Conservation (phyloP, 2,888 invertebrate genomes). For the Diplolepis rosae region DNA sequence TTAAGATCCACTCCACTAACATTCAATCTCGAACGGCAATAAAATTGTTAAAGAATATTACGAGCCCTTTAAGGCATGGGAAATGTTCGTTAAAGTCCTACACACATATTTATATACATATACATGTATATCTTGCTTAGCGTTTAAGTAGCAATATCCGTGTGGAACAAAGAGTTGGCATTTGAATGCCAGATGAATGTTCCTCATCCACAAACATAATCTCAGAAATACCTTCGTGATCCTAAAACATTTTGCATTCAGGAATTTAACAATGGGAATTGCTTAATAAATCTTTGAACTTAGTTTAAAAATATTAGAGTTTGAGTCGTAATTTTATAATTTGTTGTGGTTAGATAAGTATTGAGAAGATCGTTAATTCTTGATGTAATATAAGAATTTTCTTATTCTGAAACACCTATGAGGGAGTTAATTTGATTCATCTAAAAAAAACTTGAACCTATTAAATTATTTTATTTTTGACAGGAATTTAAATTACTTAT, state of each 20-base stretch:
- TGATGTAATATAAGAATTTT: too few species aligned
- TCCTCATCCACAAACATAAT: constrained; percentile 11
- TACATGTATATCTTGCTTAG: neutral
- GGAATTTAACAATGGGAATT: neutral
- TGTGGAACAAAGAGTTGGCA: constrained; percentile 25
- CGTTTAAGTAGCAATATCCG: constrained; percentile 12
- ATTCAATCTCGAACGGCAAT: neutral
- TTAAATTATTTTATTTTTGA: too few species aligned
- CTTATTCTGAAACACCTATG: too few species aligned
- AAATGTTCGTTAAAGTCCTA: neutral
- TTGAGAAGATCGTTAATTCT: too few species aligned
- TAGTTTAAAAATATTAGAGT: too few species aligned
- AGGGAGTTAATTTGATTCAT: too few species aligned
- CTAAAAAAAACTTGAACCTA: too few species aligned
- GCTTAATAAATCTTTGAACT: neutral
- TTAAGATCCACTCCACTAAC: neutral
- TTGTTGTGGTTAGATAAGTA: too few species aligned
- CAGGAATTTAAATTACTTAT: too few species aligned
- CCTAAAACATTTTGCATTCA: neutral
- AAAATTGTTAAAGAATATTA: neutral
- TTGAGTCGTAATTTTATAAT: too few species aligned
- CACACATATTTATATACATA: neutral
- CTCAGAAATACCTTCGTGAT: neutral
- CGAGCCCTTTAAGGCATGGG: neutral
- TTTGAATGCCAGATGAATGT: constrained; percentile 30